Evolutionary conservation across 2,113 vertebrate genomes (phyloP).

Genomic region (Ancistrus triradiatus): DNA sequence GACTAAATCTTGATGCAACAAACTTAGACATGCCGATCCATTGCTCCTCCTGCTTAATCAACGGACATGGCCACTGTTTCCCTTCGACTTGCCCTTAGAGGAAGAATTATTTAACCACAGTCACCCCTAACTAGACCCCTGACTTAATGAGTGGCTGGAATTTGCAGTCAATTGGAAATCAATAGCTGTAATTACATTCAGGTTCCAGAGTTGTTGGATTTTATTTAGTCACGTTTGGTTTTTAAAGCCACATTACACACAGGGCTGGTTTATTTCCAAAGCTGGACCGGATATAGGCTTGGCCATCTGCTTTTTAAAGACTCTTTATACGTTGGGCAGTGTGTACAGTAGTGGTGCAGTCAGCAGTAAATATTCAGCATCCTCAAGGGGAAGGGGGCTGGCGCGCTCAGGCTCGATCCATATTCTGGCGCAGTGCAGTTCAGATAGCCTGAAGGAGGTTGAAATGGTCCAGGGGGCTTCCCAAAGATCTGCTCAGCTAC

Average conservation of each 20-base stretch:
- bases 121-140: constrained; percentile 13
- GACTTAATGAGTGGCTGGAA: constrained; percentile 45
- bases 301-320: constrained; percentile 16
- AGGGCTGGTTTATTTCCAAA: too few relatives aligned
- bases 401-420: background rate
- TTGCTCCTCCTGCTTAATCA: constrained; percentile 26
- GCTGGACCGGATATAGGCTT: too few relatives aligned
- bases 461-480: background rate
- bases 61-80: constrained; percentile 13
- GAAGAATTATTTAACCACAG: constrained; percentile 27
- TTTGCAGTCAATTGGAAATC: constrained; percentile 47
- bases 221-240: constrained; percentile 12
- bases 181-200: constrained; percentile 46
- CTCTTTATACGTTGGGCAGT: background rate
- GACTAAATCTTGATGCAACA: too few relatives aligned
- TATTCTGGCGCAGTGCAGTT: constrained; percentile 5
- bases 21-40: constrained; percentile 21
- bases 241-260: constrained; percentile 10
- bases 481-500: background rate
- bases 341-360: constrained; percentile 1
- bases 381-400: background rate
- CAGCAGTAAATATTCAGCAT: constrained; percentile 10
- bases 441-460: constrained; percentile 15
- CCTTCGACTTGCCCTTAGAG: constrained; percentile 3
- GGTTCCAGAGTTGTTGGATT: constrained; percentile 32